A percentile compares a stretch with the other conserved stretches of the same genome.
These are phyloP conservation scores for Lasioglossum albipes DNA, from an alignment of 1,140 invertebrate genomes.

Conservation along the genomic window DNA sequence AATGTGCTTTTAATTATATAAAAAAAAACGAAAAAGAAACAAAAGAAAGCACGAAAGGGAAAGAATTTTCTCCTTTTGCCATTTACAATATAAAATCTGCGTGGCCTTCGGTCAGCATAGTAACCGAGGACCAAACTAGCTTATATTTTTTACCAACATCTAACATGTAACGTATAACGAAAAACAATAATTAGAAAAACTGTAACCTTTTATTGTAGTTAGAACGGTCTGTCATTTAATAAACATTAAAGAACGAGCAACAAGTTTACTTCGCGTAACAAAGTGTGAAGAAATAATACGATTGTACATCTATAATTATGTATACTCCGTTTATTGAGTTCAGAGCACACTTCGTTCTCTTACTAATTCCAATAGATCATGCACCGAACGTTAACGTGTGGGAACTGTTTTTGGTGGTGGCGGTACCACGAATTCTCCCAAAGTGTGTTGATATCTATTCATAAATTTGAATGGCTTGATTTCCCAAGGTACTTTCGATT, in stretches of 20 bases:
- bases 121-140: slow-evolving; percentile 71
- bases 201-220: slow-evolving; percentile 61
- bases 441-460: slow-evolving; percentile 86
- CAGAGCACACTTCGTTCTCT: slow-evolving; percentile 13
- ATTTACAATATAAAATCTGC: slow-evolving; percentile 60
- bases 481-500: slow-evolving; percentile 89
- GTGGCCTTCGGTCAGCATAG: slow-evolving; percentile 70
- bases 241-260: slow-evolving; percentile 45
- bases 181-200: slow-evolving; percentile 34
- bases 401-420: slow-evolving; percentile 30
- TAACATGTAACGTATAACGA: slow-evolving; percentile 53
- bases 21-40: neutral
- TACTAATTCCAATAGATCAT: slow-evolving; percentile 24
- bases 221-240: slow-evolving; percentile 53
- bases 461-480: slow-evolving; percentile 84
- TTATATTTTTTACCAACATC: slow-evolving; percentile 71
- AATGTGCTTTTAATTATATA: slow-evolving; percentile 5
- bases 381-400: slow-evolving; percentile 8
- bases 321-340: slow-evolving; percentile 44
- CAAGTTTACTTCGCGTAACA: no score
- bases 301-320: neutral
- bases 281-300: neutral
- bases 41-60: neutral
- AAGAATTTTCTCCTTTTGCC: slow-evolving; percentile 23
- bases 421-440: slow-evolving; percentile 86